Evolutionary conservation across 2,888 invertebrate species (phyloP), one percentile per base, ranked within the genome.

Genomic region (Eupsilia transversa): DNA sequence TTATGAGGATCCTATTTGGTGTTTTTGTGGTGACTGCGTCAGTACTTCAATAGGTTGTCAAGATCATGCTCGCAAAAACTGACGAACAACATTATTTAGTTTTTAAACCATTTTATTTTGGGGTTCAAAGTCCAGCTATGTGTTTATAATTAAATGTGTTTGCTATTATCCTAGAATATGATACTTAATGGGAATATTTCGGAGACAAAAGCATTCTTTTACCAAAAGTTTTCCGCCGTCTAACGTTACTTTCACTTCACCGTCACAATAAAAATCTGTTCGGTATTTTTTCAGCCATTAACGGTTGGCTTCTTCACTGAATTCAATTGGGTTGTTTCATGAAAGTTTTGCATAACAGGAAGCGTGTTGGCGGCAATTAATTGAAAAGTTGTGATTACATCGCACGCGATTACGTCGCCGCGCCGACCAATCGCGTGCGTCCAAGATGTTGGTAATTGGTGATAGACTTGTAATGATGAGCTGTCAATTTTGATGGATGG

Each of bases 271-370:
- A 75, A 52, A 60, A 38, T 65, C 7, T 72, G 30, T 27, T 35
- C 23, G 12, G 14, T 27, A 20, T 30, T 52, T 61, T 61, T 83
- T 84, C 63, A 74, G 54, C 33, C 30, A 57, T 68, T 56, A 54
- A 43, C 72, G 30, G 20, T 33, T 33, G 17, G 33, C 66, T 80
- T 80, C 74, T 65, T 80, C n/a, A 79, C n/a, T 63, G 57, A 75
- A 74, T 61, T 74, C 60, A 68, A 69, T 82, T 54, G 74, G 63
- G 77, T 57, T 41, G 81, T 82, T 84, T 80, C 83, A 83, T 80
- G 88, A 84, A 86, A 86, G 73, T 68, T 85, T 88, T 89, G 86
- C 89, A 87, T 89, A 90, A 90, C 76, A 85, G 86, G 87, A 86
- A 87, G 80, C 79, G 77, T 79, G 83, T 73, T 71, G 86, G 76